phyloP scores from a whole-genome alignment of 1,140 invertebrate species.

The Trichogramma pretiosum region DNA sequence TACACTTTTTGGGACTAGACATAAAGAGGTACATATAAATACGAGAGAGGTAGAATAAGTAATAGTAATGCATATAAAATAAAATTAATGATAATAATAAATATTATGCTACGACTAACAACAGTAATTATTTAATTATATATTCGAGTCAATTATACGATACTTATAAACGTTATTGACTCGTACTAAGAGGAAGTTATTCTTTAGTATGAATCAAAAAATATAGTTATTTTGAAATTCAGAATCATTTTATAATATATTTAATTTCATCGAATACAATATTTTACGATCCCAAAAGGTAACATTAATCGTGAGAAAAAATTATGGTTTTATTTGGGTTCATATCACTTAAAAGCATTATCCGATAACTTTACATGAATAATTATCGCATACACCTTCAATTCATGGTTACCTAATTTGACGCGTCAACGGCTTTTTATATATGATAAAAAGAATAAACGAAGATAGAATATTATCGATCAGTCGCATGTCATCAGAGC shows the following conservation, averaged over 20 bases:
- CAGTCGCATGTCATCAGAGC: background rate
- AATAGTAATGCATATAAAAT: conserved; percentile 13
- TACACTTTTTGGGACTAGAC: conserved; percentile 39
- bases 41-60: no score
- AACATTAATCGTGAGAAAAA: no score
- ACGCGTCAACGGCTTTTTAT: no score
- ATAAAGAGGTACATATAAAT: conserved; percentile 41
- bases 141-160: no score
- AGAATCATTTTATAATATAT: background rate
- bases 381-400: no score
- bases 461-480: background rate
- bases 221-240: background rate
- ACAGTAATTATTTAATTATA: no score
- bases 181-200: conserved; percentile 1
- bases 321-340: no score
- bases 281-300: no score
- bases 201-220: conserved; percentile 8
- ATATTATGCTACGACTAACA: conserved; percentile 5
- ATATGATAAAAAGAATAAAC: background rate
- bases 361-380: no score
- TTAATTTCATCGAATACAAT: background rate
- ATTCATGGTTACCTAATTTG: no score
- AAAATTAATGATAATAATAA: background rate
- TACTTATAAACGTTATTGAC: conserved; percentile 12
- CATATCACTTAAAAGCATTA: no score